phyloP scores from a whole-genome alignment of 2,888 invertebrate species.

The Drosophila acutilabella region DNA sequence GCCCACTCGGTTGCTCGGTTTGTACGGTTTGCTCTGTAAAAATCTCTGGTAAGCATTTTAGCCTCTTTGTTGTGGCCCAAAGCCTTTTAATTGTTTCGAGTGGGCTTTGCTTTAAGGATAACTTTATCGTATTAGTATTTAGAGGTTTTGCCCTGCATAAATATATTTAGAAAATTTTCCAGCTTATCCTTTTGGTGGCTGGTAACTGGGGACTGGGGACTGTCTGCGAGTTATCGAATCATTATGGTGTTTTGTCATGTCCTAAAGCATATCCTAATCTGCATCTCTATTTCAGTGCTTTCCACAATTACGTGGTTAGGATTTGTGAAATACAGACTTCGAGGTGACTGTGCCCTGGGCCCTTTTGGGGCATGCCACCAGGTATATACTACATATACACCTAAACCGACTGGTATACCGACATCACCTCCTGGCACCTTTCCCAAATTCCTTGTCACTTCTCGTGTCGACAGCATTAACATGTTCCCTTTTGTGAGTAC shows the following conservation, averaged over 20 bases:
- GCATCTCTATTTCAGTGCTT: constrained; percentile 33
- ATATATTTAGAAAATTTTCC: constrained; percentile 28
- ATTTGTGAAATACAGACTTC: constrained; percentile 39
- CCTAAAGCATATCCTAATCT: constrained; percentile 19
- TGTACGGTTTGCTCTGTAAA: constrained; percentile 22
- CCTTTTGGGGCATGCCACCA: constrained; percentile 52
- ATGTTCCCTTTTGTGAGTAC: constrained; percentile 44
- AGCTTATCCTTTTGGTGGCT: background rate
- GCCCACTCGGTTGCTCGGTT: constrained; percentile 25
- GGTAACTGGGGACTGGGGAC: background rate
- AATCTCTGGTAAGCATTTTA: constrained; percentile 70
- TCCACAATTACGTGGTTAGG: constrained; percentile 40
- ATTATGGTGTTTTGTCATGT: constrained; percentile 9
- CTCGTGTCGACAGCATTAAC: constrained; percentile 64
- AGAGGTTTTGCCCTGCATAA: constrained; percentile 1
- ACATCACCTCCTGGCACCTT: constrained; percentile 48
- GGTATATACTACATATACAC: constrained; percentile 21
- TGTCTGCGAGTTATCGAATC: constrained; percentile 21
- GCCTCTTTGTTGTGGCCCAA: constrained; percentile 21
- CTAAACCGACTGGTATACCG: constrained; percentile 20
- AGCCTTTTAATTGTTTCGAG: constrained; percentile 48
- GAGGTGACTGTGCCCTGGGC: constrained; percentile 22
- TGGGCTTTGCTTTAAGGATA: constrained; percentile 20
- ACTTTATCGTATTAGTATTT: constrained; percentile 6
- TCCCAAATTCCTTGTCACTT: constrained; percentile 37